phyloP scores from a whole-genome alignment of 2,797 vertebrate species.

The Hippopotamyrus pictus region DNA sequence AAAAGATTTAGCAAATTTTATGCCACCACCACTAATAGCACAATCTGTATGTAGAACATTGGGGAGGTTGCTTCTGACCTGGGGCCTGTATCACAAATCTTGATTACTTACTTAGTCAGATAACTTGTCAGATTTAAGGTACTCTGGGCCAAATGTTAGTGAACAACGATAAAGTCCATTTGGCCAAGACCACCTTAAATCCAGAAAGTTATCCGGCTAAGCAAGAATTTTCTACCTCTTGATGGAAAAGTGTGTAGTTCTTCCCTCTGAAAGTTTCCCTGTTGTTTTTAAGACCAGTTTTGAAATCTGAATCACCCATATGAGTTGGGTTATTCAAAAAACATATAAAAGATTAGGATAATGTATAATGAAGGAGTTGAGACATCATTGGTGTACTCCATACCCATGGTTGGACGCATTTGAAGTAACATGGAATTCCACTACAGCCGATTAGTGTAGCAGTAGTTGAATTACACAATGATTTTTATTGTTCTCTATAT shows the following conservation, averaged over 20 bases:
- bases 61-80: neutral
- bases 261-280: neutral
- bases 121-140: neutral
- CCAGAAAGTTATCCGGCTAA: neutral
- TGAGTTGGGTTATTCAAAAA: neutral
- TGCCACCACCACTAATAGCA: neutral
- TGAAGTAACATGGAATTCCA: neutral
- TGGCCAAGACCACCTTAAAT: neutral
- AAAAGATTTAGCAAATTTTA: neutral
- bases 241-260: neutral
- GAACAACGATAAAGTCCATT: neutral
- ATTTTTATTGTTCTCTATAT: neutral
- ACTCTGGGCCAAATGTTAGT: neutral
- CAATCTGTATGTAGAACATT: neutral
- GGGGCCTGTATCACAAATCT: neutral
- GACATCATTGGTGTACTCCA: neutral
- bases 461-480: neutral
- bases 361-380: neutral
- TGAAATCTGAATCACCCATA: neutral
- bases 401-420: neutral
- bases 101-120: neutral
- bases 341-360: neutral
- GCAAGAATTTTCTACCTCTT: neutral
- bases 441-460: neutral
- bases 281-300: neutral